Percentiles rank a stretch among this genome's conserved stretches.
Evolutionary conservation across 1,140 invertebrate species (phyloP).

Genomic region (Drosophila nigromelanica): DNA sequence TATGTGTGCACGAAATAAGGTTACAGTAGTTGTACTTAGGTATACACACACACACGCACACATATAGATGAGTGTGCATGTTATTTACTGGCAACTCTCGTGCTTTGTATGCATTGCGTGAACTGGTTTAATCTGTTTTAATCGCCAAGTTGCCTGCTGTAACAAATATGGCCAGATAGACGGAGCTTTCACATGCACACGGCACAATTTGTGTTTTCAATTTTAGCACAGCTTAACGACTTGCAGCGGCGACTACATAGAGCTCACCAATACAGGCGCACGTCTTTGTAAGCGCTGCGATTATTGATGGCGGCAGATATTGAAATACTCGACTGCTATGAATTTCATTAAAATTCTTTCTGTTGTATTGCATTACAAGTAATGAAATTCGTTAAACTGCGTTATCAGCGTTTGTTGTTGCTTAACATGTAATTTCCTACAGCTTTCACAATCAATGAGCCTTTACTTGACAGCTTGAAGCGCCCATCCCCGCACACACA

Average conservation of each 20-base stretch:
- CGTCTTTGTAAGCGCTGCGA: neutral
- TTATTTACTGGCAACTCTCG: slow-evolving; percentile 16
- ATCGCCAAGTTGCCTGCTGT: slow-evolving; percentile 4
- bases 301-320: slow-evolving; percentile 1
- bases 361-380: slow-evolving; percentile 4
- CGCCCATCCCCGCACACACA: neutral
- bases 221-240: slow-evolving; percentile 3
- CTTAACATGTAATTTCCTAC: slow-evolving; percentile 48
- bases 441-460: slow-evolving; percentile 63
- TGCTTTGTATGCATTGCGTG: slow-evolving; percentile 20
- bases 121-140: slow-evolving; percentile 25
- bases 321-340: neutral
- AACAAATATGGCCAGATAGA: neutral
- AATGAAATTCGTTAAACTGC: slow-evolving; percentile 26
- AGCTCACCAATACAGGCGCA: slow-evolving; percentile 2
- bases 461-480: slow-evolving; percentile 59
- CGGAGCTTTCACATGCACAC: slow-evolving; percentile 7
- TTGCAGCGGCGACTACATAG: slow-evolving; percentile 1
- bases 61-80: neutral
- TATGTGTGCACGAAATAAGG: slow-evolving; percentile 5
- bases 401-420: slow-evolving; percentile 54
- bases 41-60: neutral
- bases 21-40: slow-evolving; percentile 2
- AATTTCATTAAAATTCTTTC: slow-evolving; percentile 17
- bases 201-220: neutral